These are phyloP conservation scores for Hirtodrosophila trivittata DNA, from an alignment of 2,888 invertebrate genomes.

Conservation along the genomic window DNA sequence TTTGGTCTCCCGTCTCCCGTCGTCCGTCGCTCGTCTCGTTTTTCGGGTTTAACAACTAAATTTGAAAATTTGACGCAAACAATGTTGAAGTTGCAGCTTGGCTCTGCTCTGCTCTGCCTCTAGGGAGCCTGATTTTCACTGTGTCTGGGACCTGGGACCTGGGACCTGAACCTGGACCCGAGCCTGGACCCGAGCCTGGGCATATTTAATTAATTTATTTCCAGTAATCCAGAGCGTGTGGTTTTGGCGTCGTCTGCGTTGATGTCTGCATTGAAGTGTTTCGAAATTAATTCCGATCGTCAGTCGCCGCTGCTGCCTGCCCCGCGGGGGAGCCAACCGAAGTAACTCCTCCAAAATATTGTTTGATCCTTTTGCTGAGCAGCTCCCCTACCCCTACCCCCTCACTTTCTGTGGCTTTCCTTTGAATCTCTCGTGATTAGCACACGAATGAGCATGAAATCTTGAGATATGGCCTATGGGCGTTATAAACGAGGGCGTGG, in stretches of 20 bases:
- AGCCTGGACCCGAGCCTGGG: constrained; percentile 31
- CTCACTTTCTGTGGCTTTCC: constrained; percentile 38
- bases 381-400: no score
- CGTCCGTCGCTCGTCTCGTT: constrained; percentile 61
- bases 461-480: constrained; percentile 41
- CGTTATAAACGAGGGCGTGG: constrained; percentile 59
- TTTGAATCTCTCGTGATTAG: constrained; percentile 77
- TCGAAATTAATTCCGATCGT: constrained; percentile 80
- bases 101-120: no score
- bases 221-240: constrained; percentile 57
- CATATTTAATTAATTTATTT: constrained; percentile 79
- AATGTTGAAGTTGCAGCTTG: constrained; percentile 52
- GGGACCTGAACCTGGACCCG: constrained; percentile 7
- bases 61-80: constrained; percentile 79
- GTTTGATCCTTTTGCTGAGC: constrained; percentile 48
- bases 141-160: constrained; percentile 6
- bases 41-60: constrained; percentile 80
- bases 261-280: constrained; percentile 74
- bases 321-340: constrained; percentile 65
- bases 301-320: constrained; percentile 50
- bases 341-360: constrained; percentile 48
- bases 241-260: constrained; percentile 54
- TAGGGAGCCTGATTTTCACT: constrained; percentile 52
- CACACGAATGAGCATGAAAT: constrained; percentile 60
- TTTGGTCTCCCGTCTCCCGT: not conserved